Conservation (phyloP, 1,140 invertebrate species). For the Augochlora pura region DNA sequence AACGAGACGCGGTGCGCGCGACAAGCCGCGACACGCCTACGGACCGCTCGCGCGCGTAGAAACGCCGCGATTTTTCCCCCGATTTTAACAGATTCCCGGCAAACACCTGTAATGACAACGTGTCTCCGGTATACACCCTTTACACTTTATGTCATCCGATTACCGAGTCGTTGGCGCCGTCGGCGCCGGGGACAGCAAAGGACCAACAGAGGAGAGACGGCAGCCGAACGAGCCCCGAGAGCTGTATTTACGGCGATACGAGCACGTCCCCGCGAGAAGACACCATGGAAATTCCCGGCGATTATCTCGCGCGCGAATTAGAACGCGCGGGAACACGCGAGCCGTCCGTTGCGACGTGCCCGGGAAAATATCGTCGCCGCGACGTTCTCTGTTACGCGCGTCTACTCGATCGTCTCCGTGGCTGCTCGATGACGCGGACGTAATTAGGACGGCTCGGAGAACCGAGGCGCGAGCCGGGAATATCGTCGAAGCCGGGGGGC, state of each 20-base stretch:
- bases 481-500: too few relatives aligned
- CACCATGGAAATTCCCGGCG: not conserved
- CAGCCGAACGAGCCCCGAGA: not conserved
- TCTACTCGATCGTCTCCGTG: too few relatives aligned
- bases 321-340: not conserved
- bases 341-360: too few relatives aligned
- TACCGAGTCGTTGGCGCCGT: slow-evolving; percentile 56
- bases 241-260: not conserved
- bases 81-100: slow-evolving; percentile 40
- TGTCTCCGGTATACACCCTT: slow-evolving; percentile 57
- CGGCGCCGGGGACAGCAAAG: slow-evolving; percentile 26
- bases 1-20: not conserved
- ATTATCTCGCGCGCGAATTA: slow-evolving; percentile 1
- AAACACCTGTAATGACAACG: slow-evolving; percentile 53
- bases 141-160: slow-evolving; percentile 62
- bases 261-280: not conserved
- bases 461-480: not conserved
- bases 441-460: slow-evolving; percentile 4
- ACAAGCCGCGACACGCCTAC: not conserved
- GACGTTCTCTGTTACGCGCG: too few relatives aligned
- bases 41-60: too few relatives aligned
- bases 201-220: slow-evolving; percentile 13
- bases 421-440: not conserved
- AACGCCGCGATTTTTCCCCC: not conserved
- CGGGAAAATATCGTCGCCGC: too few relatives aligned